A percentile compares a stretch with the other conserved stretches of the same genome.
phyloP scores from a whole-genome alignment of 2,113 vertebrate genomes.

The Rhodinocichla rosea region DNA sequence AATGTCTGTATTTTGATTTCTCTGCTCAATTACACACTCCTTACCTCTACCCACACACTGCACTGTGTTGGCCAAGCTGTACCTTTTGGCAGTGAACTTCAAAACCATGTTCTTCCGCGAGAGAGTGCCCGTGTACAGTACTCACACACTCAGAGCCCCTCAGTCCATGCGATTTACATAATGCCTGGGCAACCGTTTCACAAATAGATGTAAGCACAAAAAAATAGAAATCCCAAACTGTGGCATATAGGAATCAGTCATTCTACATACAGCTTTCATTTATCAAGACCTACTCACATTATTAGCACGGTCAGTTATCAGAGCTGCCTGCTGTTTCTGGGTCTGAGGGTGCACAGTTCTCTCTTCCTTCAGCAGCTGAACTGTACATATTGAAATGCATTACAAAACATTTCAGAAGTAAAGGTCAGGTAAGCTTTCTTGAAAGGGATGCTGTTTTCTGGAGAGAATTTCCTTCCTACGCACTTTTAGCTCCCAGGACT shows the following conservation, averaged over 20 bases:
- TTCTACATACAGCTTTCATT: not conserved
- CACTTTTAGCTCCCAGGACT: not conserved
- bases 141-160: not conserved
- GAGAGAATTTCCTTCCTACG: conserved; percentile 1
- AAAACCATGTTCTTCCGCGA: not conserved
- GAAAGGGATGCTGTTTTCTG: not conserved
- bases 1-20: not conserved
- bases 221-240: not conserved
- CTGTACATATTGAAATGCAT: not conserved
- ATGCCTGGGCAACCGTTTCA: not conserved
- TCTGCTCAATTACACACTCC: not conserved
- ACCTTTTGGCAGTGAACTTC: conserved; percentile 25
- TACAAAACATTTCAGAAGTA: conserved; percentile 25
- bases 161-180: not conserved
- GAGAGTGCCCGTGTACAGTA: not conserved
- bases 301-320: not conserved
- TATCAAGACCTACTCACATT: not conserved
- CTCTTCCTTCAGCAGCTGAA: not conserved
- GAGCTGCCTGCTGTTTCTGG: not conserved
- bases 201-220: conserved; percentile 3
- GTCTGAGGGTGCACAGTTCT: not conserved
- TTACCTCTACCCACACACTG: conserved; percentile 18
- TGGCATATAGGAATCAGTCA: not conserved
- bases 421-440: conserved; percentile 15
- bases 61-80: not conserved